Evolutionary conservation across 2,888 invertebrate species (phyloP).

Genomic region (Rhorus exstirpatorius): DNA sequence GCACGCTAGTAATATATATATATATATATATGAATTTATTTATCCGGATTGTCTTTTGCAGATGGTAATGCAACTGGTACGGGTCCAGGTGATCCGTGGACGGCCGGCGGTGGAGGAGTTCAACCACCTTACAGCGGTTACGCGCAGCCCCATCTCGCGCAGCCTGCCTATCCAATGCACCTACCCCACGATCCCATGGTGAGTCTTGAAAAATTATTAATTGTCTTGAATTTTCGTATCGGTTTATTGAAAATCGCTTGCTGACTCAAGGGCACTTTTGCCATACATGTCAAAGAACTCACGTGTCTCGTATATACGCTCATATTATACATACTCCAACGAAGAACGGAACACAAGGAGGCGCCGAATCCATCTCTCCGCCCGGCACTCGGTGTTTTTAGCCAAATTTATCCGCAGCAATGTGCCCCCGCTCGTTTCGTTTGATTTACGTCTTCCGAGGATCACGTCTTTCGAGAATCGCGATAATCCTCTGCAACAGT

Average conservation of each 20-base stretch:
- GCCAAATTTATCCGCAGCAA: slow-evolving; percentile 79
- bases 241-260: slow-evolving; percentile 49
- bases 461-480: slow-evolving; percentile 70
- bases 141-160: slow-evolving; percentile 85
- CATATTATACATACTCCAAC: too few species aligned
- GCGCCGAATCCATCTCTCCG: slow-evolving; percentile 50
- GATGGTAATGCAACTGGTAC: slow-evolving; percentile 86
- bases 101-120: slow-evolving; percentile 87
- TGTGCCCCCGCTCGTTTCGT: too few species aligned
- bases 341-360: slow-evolving; percentile 18
- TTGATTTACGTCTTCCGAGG: slow-evolving; percentile 82
- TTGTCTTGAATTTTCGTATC: neutral
- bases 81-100: slow-evolving; percentile 86
- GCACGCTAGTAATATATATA: too few species aligned
- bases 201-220: slow-evolving; percentile 72
- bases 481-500: neutral
- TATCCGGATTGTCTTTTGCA: slow-evolving; percentile 74
- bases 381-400: slow-evolving; percentile 78
- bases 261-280: slow-evolving; percentile 51
- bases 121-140: slow-evolving; percentile 85
- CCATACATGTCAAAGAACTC: slow-evolving; percentile 68
- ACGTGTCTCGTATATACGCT: neutral
- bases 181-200: slow-evolving; percentile 87
- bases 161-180: slow-evolving; percentile 86
- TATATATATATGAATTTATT: neutral